Evolutionary conservation across 2,113 vertebrate species (phyloP).

Genomic region (Telmatochromis sp.): DNA sequence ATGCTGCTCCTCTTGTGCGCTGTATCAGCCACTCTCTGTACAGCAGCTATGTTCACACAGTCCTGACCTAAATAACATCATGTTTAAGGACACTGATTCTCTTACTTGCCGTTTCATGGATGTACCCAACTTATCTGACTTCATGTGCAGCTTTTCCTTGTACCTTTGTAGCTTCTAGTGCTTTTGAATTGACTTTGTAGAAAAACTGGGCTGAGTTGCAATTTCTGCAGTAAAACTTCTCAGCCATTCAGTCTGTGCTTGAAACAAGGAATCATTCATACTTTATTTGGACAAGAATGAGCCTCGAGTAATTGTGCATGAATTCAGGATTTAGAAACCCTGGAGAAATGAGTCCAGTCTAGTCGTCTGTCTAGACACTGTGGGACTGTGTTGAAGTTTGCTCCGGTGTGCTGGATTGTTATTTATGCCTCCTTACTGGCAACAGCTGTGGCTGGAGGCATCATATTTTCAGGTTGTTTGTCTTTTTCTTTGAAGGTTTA

Average conservation of each 20-base stretch:
- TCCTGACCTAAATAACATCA: constrained; percentile 16
- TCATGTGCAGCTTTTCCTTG: background rate
- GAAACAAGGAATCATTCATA: constrained; percentile 45
- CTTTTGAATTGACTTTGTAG: background rate
- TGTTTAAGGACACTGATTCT: constrained; percentile 27
- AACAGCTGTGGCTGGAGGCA: background rate
- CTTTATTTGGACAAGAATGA: constrained; percentile 35
- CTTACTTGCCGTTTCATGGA: background rate
- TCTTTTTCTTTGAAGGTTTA: background rate
- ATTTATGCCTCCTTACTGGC: background rate
- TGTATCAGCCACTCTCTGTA: constrained; percentile 9
- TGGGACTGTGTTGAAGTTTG: constrained; percentile 3
- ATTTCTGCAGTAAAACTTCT: background rate
- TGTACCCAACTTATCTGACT: constrained; percentile 8
- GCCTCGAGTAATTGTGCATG: constrained; percentile 39
- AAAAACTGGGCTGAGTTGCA: background rate
- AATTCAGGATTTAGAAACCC: constrained; percentile 57
- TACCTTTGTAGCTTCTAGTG: background rate
- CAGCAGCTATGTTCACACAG: constrained; percentile 5
- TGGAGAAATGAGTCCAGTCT: constrained; percentile 47
- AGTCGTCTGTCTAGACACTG: constrained; percentile 62
- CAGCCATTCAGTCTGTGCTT: constrained; percentile 4
- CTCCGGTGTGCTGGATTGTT: background rate
- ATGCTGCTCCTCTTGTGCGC: background rate
- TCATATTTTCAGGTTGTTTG: background rate